phyloP scores from a whole-genome alignment of 2,888 invertebrate genomes.

The Diplolepis rosae region DNA sequence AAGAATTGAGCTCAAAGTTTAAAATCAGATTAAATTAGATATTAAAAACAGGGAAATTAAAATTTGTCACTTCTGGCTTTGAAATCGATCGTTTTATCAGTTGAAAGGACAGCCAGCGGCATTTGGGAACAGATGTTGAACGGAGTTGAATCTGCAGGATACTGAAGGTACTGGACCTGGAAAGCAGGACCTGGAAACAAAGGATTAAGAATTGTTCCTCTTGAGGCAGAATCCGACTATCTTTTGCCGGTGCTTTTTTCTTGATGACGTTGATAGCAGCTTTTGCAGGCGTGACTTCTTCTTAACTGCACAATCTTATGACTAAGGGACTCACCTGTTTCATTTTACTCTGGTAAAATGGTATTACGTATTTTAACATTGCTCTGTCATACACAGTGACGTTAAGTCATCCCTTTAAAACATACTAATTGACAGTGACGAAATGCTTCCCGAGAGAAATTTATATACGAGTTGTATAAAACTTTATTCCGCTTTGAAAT shows the following conservation, averaged over 20 bases:
- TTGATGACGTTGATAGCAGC: conserved; percentile 40
- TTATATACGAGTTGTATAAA: too few relatives aligned
- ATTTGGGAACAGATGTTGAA: conserved; percentile 66
- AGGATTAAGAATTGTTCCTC: conserved; percentile 68
- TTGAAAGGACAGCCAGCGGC: conserved; percentile 70
- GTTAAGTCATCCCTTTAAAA: conserved; percentile 1
- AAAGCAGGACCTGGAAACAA: conserved; percentile 74
- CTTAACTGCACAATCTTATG: conserved; percentile 49
- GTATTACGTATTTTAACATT: background rate
- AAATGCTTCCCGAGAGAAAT: conserved; percentile 19
- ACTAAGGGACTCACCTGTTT: conserved; percentile 54
- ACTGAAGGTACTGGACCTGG: conserved; percentile 72
- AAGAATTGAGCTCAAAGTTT: too few relatives aligned
- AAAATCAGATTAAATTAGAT: too few relatives aligned
- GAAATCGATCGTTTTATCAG: conserved; percentile 42
- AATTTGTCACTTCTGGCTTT: conserved; percentile 4
- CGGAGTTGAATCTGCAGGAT: conserved; percentile 72
- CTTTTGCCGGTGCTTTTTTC: conserved; percentile 34
- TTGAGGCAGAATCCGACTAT: conserved; percentile 36
- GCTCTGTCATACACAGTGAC: background rate
- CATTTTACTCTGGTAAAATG: conserved; percentile 12
- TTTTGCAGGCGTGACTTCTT: conserved; percentile 3
- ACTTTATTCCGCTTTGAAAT: too few relatives aligned
- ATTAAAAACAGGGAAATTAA: background rate
- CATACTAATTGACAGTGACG: background rate